phyloP scores from a whole-genome alignment of 2,113 vertebrate genomes.

The Hystrix cristata region DNA sequence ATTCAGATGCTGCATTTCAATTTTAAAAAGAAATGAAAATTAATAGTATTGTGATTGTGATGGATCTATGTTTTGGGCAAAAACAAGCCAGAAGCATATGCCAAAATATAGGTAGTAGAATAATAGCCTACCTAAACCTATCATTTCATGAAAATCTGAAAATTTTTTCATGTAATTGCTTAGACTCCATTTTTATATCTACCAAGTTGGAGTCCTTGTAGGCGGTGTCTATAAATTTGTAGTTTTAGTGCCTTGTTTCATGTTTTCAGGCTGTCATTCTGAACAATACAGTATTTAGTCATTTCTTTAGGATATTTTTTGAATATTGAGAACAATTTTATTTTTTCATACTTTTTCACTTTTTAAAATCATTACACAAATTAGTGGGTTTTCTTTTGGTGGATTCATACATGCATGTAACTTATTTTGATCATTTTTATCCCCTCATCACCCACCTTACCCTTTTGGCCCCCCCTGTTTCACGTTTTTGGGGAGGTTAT shows the following conservation, averaged over 20 bases:
- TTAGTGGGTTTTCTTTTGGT: neutral
- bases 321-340: neutral
- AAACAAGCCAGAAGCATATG: neutral
- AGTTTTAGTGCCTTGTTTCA: neutral
- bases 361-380: neutral
- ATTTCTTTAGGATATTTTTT: neutral
- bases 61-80: neutral
- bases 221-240: neutral
- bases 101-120: neutral
- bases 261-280: neutral
- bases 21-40: neutral
- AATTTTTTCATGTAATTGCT: neutral
- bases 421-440: neutral
- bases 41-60: neutral
- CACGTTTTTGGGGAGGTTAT: neutral
- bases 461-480: neutral
- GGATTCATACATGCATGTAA: neutral
- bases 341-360: neutral
- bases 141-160: slow-evolving; percentile 1
- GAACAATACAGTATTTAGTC: neutral
- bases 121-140: neutral
- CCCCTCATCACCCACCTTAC: neutral
- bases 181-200: neutral
- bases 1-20: neutral
- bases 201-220: neutral